A percentile compares a stretch with the other conserved stretches of the same genome.
Conservation (phyloP, 2,888 invertebrate genomes). For the Chrysomela aeneicollis region DNA sequence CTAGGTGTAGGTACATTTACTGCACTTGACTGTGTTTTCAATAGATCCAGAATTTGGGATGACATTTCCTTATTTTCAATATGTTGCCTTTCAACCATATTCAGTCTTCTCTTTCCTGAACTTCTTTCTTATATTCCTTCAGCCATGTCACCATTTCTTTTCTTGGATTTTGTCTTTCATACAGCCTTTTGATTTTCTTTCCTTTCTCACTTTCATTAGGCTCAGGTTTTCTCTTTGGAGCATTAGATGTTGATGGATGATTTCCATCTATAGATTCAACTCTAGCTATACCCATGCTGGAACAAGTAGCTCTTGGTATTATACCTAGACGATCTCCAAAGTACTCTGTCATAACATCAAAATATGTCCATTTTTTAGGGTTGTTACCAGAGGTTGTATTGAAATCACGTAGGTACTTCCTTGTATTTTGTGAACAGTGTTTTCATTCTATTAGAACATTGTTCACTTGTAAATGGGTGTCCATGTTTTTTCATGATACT, state of each 20-base stretch:
- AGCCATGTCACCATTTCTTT: slow-evolving; percentile 4
- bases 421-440: background rate
- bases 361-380: background rate
- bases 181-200: background rate
- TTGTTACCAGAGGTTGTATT: slow-evolving; percentile 6
- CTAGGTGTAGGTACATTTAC: too few relatives aligned
- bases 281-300: too few relatives aligned
- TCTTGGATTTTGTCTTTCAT: slow-evolving; percentile 2
- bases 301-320: too few relatives aligned
- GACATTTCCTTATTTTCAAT: background rate
- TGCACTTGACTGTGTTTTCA: background rate
- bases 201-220: background rate
- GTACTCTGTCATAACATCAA: background rate
- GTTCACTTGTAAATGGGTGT: too few relatives aligned
- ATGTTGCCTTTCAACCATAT: background rate
- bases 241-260: too few relatives aligned
- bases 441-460: too few relatives aligned
- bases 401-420: slow-evolving; percentile 10
- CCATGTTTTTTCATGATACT: too few relatives aligned
- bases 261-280: too few relatives aligned
- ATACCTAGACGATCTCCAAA: too few relatives aligned
- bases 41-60: background rate
- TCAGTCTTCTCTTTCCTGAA: background rate
- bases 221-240: background rate
- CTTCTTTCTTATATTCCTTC: background rate